Conservation (phyloP, 2,113 vertebrate species). For the Gnathonemus longibarbis region DNA sequence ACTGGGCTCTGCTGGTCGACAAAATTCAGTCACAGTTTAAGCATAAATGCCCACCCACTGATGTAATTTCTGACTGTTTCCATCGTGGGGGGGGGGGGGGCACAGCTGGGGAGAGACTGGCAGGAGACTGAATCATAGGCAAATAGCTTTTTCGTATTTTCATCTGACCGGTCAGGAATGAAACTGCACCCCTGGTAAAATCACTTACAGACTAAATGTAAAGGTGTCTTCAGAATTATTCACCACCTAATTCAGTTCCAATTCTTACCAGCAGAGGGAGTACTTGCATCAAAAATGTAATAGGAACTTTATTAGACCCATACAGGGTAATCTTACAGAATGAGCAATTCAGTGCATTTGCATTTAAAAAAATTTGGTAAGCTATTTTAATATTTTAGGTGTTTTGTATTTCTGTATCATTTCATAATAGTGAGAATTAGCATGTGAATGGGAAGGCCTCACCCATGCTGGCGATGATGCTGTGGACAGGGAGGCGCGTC, state of each 20-base stretch:
- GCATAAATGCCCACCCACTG: background rate
- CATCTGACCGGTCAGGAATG: background rate
- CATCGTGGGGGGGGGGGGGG: background rate
- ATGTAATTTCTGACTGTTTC: background rate
- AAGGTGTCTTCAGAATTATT: background rate
- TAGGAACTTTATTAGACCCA: background rate
- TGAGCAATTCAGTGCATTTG: background rate
- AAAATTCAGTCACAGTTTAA: background rate
- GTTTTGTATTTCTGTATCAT: background rate
- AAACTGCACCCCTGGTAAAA: background rate
- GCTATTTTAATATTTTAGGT: background rate
- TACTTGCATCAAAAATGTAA: background rate
- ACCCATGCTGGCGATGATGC: slow-evolving; percentile 79
- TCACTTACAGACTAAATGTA: background rate
- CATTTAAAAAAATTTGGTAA: background rate
- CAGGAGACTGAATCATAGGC: background rate
- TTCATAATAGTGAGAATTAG: background rate
- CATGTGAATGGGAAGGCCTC: slow-evolving; percentile 31
- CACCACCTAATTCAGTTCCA: background rate
- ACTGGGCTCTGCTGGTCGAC: background rate
- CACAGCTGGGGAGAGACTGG: background rate
- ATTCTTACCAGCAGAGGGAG: background rate
- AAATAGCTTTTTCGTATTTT: background rate
- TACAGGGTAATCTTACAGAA: background rate
- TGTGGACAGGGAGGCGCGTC: slow-evolving; percentile 72